Evolutionary conservation across 2,113 vertebrate genomes (phyloP).

Genomic region (Machaerirhynchus nigripectus): DNA sequence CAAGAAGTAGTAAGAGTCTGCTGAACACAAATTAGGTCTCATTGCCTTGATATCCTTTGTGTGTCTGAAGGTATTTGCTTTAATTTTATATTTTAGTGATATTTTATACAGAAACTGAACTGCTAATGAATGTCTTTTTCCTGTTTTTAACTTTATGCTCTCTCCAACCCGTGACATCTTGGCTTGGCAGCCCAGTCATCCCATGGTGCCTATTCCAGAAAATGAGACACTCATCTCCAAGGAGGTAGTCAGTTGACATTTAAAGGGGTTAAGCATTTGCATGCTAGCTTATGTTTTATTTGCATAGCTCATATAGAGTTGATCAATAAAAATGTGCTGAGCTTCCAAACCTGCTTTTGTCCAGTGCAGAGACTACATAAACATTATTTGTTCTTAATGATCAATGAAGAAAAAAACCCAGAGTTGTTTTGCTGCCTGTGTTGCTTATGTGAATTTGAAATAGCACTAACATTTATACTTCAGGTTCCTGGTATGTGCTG

Average conservation of each 20-base stretch:
- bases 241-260: slow-evolving; percentile 66
- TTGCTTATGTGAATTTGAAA: background rate
- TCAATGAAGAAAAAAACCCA: background rate
- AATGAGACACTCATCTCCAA: slow-evolving; percentile 71
- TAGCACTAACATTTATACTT: background rate
- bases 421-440: background rate
- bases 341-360: background rate
- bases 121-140: slow-evolving; percentile 19
- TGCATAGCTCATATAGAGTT: background rate
- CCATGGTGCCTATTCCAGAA: slow-evolving; percentile 78
- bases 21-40: background rate
- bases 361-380: background rate
- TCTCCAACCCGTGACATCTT: slow-evolving; percentile 19
- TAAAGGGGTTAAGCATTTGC: background rate
- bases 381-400: background rate
- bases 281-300: background rate
- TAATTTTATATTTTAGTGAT: background rate
- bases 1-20: background rate
- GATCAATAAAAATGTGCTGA: background rate
- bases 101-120: background rate
- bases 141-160: background rate
- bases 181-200: slow-evolving; percentile 65
- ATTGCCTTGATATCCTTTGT: background rate
- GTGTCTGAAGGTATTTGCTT: background rate
- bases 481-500: background rate